Base-by-base conservation (phyloP, 1,140 invertebrate species). In the Bombus soroeensis region DNA sequence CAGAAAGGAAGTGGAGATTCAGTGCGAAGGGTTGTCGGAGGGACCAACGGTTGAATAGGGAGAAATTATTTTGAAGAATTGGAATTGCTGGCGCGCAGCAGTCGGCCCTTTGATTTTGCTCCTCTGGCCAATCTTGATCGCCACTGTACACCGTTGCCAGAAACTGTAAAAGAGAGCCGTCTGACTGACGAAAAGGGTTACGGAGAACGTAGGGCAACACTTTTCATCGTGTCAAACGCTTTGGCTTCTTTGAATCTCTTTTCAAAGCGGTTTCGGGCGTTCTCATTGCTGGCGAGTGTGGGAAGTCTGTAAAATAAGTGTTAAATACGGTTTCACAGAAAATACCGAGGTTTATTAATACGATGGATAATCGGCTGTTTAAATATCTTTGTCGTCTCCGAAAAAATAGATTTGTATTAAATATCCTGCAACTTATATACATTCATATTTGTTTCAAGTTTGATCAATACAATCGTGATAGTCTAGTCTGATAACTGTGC, bases 11-110 rank as follows among this genome's bases (percentile, higher is more conserved):
- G 25, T 3, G n/a, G 3, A 12, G n/a, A 66, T 32, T 2, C n/a
- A 66, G 2, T 18, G 25, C 9, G 53, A 34, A 22, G 15, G 39
- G 25, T 47, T 28, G 47, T 84, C n/a, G 75, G 71, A 79, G 75
- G 76, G 66, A 53, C 34, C 39, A 66, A 88, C 87, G 88, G 34
- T 68, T 89, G 88, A 90, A 85, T 84, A 66, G 81, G 87, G 64
- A 83, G 78, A 90, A 90, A 90, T 90, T 90, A 90, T 86, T 82
- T 62, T 68, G 88, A 89, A 88, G 86, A 90, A 90, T 87, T 74
- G 86, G 43, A 89, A 89, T 85, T 90, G 88, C 81, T 43, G 64
- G 64, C 59, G 78, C 28, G 73, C 80, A 15, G 13, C 43, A 41
- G 53, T 57, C 28, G 71, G 53, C 82, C 71, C 85, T 90, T 87